Percentiles rank a stretch among this genome's conserved stretches.
Conservation (phyloP, 2,888 invertebrate genomes). For the Clistopyga incitator region DNA sequence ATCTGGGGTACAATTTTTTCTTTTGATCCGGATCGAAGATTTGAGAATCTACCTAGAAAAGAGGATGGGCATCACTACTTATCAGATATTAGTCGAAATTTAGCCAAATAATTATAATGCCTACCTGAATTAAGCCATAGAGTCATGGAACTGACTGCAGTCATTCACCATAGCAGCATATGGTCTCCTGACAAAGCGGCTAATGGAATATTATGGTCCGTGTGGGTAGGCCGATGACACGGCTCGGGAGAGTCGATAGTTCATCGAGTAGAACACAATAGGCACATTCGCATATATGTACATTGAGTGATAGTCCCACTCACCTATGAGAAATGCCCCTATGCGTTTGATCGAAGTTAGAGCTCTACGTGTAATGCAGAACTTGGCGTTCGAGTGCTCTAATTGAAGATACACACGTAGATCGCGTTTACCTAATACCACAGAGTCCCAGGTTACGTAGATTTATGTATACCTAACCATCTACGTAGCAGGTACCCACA, state of each 20-base stretch:
- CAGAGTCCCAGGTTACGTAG: conserved; percentile 24
- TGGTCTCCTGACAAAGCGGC: conserved; percentile 15
- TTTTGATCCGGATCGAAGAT: too few species aligned
- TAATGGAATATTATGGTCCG: conserved; percentile 32
- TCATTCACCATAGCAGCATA: too few species aligned
- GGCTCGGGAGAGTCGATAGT: conserved; percentile 9
- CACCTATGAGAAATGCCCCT: conserved; percentile 49
- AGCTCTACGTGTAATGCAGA: conserved; percentile 11
- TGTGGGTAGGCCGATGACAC: conserved; percentile 14
- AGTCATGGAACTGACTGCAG: neutral
- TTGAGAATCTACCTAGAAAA: too few species aligned
- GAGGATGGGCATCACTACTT: neutral
- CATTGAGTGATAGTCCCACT: conserved; percentile 3
- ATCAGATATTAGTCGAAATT: neutral
- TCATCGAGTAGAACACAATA: conserved; percentile 18
- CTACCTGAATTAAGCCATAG: neutral
- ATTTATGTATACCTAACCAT: conserved; percentile 45
- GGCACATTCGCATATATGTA: neutral
- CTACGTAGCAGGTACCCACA: conserved; percentile 24
- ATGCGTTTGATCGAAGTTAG: conserved; percentile 56
- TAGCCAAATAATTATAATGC: neutral
- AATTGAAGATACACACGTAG: conserved; percentile 64
- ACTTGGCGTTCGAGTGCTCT: conserved; percentile 52
- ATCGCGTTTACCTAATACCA: conserved; percentile 58
- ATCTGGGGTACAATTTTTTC: too few species aligned